Evolutionary conservation across 2,797 vertebrate genomes (phyloP).

Genomic region (Tiaroga cobitis): DNA sequence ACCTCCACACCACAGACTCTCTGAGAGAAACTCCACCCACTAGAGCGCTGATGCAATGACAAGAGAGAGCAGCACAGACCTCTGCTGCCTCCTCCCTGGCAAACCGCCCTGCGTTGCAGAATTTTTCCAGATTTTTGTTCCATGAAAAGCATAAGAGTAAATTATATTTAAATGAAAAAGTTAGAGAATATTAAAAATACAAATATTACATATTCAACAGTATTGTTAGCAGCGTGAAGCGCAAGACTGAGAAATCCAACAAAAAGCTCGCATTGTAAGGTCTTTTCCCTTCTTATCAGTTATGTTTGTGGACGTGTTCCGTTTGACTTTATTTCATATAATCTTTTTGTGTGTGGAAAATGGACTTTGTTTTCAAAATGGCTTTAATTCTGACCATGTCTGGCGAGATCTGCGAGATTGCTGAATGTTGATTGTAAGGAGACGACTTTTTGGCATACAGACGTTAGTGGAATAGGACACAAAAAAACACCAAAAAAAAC

Average conservation of each 20-base stretch:
- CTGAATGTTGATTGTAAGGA: slow-evolving; percentile 85
- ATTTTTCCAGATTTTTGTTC: slow-evolving; percentile 68
- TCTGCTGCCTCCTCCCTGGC: slow-evolving; percentile 68
- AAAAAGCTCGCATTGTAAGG: slow-evolving; percentile 89
- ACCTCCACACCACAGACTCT: slow-evolving; percentile 80
- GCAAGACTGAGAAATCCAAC: slow-evolving; percentile 81
- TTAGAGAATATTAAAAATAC: slow-evolving; percentile 88
- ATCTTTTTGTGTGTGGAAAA: slow-evolving; percentile 70
- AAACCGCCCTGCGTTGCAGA: slow-evolving; percentile 17
- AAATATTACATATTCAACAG: slow-evolving; percentile 91
- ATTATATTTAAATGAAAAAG: slow-evolving; percentile 99
- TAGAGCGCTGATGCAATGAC: slow-evolving; percentile 94
- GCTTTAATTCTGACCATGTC: slow-evolving; percentile 87
- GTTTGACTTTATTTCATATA: slow-evolving; percentile 78
- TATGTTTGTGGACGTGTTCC: slow-evolving; percentile 80
- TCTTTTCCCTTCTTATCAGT: slow-evolving; percentile 70
- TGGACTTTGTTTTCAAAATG: slow-evolving; percentile 83
- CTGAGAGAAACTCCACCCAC: slow-evolving; percentile 87
- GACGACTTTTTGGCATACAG: slow-evolving; percentile 82
- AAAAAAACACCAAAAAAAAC: slow-evolving; percentile 71
- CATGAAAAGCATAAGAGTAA: slow-evolving; percentile 94
- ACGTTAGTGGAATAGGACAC: slow-evolving; percentile 74
- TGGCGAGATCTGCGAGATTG: slow-evolving; percentile 72
- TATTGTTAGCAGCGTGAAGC: slow-evolving; percentile 92
- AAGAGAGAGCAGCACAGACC: slow-evolving; percentile 84